Evolutionary conservation across 2,113 vertebrate species (phyloP).

Genomic region (Halcyon malimbica): DNA sequence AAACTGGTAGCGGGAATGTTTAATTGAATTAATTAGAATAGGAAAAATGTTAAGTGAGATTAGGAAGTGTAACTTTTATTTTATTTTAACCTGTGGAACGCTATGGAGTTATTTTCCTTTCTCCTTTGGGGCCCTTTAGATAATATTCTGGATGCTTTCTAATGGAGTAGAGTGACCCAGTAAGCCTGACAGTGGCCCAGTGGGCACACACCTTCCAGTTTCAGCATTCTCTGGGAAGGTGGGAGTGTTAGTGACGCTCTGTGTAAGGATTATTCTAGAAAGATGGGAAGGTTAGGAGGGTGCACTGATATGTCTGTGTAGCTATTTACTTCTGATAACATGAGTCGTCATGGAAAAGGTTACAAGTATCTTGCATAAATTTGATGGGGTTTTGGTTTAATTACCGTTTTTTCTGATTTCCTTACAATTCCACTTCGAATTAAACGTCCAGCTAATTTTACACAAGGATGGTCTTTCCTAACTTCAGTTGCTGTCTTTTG

Average conservation of each 20-base stretch:
- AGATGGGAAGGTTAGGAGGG: background rate
- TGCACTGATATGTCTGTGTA: background rate
- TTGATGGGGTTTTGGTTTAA: background rate
- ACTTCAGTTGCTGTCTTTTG: background rate
- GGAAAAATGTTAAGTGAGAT: background rate
- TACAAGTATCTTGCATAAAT: background rate
- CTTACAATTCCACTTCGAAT: background rate
- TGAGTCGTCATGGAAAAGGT: background rate
- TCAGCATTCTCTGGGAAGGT: background rate
- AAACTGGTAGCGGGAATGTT: background rate
- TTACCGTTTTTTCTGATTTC: background rate
- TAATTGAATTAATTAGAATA: background rate
- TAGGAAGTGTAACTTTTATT: background rate
- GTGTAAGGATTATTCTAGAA: background rate
- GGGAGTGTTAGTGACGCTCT: background rate
- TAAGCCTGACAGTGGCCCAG: background rate
- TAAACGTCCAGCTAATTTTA: background rate
- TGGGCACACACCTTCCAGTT: fast-evolving
- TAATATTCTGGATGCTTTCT: background rate
- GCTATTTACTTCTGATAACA: background rate
- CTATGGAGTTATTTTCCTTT: background rate
- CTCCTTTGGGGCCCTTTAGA: background rate
- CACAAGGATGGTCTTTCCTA: background rate
- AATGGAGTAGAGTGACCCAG: too few relatives aligned
- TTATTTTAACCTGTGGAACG: background rate